These are phyloP conservation scores for Bombus picipes DNA, from an alignment of 1,140 invertebrate genomes.

Conservation along the genomic window DNA sequence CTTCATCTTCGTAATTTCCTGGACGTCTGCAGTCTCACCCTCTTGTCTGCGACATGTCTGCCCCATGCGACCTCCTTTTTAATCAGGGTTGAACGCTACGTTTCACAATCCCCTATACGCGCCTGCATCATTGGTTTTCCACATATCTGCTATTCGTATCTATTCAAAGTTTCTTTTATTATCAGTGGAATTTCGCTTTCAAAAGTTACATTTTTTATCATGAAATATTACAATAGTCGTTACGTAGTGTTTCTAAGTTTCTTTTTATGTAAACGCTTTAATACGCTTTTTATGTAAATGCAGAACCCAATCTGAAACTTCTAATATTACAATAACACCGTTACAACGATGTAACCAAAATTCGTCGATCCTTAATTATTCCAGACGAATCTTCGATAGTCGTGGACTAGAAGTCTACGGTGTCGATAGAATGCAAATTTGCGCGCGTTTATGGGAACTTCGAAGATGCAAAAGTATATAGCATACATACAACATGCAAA, in stretches of 20 bases:
- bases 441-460: too few relatives aligned
- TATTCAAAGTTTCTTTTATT: background rate
- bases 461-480: too few relatives aligned
- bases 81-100: conserved; percentile 23
- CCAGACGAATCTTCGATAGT: too few relatives aligned
- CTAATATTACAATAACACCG: too few relatives aligned
- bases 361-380: too few relatives aligned
- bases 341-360: too few relatives aligned
- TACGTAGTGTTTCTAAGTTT: background rate
- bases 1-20: conserved; percentile 49
- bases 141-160: background rate
- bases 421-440: too few relatives aligned
- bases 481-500: too few relatives aligned
- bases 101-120: conserved; percentile 3
- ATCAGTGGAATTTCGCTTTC: background rate
- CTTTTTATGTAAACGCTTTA: background rate
- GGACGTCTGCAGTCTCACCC: conserved; percentile 35
- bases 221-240: background rate
- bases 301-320: too few relatives aligned
- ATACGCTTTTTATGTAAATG: background rate
- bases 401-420: too few relatives aligned
- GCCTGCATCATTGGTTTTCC: background rate
- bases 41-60: conserved; percentile 34
- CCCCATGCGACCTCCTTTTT: conserved; percentile 32
- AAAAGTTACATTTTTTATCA: background rate